A percentile compares a stretch with the other conserved stretches of the same genome.
Evolutionary conservation across 2,888 invertebrate species (phyloP).

Genomic region (Stenodema calcarata): DNA sequence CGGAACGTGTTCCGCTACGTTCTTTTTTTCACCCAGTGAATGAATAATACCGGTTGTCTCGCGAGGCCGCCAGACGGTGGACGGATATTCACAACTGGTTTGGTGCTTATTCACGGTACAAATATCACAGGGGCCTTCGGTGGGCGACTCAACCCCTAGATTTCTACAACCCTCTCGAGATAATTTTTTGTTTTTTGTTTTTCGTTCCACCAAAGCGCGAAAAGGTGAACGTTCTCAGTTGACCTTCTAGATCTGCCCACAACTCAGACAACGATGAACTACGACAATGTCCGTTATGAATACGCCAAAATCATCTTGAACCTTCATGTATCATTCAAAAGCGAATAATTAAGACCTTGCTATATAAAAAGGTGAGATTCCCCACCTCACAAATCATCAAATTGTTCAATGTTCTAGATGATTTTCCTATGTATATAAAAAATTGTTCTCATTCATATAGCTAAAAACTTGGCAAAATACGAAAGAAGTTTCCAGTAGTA

Average conservation of each 20-base stretch:
- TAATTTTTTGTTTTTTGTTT: neutral
- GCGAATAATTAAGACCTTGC: too few species aligned
- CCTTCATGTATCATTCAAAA: too few species aligned
- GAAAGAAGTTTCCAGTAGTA: too few species aligned
- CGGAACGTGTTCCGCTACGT: neutral
- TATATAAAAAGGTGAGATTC: too few species aligned
- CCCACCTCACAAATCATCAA: too few species aligned
- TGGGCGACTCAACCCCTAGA: neutral
- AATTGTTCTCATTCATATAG: too few species aligned
- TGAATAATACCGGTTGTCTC: neutral
- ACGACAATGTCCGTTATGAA: neutral
- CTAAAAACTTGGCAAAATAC: too few species aligned
- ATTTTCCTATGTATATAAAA: too few species aligned
- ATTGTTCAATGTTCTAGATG: too few species aligned
- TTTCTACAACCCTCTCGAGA: neutral
- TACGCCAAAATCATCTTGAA: too few species aligned
- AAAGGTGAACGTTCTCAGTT: neutral
- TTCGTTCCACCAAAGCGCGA: neutral
- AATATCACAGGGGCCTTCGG: constrained; percentile 20
- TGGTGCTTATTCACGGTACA: constrained; percentile 30
- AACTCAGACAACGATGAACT: neutral
- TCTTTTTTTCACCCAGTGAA: neutral
- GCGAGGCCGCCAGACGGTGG: neutral
- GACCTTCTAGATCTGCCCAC: neutral
- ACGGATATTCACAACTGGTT: constrained; percentile 29